phyloP scores from a whole-genome alignment of 2,113 vertebrate genomes.

The Brienomyrus longianalis region DNA sequence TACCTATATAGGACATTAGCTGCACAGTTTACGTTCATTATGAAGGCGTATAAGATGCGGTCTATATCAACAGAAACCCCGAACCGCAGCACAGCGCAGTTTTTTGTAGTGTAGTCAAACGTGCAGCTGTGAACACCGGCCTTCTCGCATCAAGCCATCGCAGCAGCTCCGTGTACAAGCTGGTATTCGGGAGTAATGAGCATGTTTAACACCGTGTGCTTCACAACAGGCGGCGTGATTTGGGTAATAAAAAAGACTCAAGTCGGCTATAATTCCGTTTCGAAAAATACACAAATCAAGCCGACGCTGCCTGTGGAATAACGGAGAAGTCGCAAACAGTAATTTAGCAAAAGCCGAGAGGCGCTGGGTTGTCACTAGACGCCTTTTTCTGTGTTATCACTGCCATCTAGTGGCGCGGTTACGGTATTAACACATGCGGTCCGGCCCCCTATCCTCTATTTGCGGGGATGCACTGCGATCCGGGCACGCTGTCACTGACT shows the following conservation, averaged over 20 bases:
- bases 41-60: neutral
- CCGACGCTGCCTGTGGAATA: neutral
- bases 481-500: neutral
- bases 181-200: neutral
- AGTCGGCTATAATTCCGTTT: conserved; percentile 2
- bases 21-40: neutral
- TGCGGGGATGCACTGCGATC: neutral
- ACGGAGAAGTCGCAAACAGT: neutral
- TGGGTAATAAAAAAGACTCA: neutral
- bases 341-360: neutral
- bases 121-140: neutral
- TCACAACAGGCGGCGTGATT: neutral
- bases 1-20: neutral
- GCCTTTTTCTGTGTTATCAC: conserved; percentile 43
- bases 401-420: conserved; percentile 45
- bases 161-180: neutral
- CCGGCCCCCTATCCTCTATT: conserved; percentile 19
- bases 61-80: neutral
- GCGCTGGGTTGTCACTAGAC: neutral
- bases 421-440: conserved; percentile 24
- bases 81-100: neutral
- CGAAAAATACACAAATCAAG: neutral
- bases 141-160: neutral
- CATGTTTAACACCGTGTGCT: neutral
- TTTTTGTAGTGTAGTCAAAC: neutral